phyloP scores from a whole-genome alignment of 2,113 vertebrate species.

The Calonectris borealis region DNA sequence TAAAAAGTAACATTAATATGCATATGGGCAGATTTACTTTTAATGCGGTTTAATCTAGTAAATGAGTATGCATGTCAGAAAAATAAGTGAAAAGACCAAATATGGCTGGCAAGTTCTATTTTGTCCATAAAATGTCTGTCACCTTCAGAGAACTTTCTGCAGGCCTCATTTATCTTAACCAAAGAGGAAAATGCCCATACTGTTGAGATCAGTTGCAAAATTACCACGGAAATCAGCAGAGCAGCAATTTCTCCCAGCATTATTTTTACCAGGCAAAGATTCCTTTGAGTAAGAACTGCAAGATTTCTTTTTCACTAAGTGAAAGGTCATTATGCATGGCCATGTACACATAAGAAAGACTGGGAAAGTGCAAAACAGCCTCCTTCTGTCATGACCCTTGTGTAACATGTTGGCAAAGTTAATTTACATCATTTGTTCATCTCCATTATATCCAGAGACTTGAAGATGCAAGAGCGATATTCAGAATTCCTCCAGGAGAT shows the following conservation, averaged over 20 bases:
- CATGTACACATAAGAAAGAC: not conserved
- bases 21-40: not conserved
- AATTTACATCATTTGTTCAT: not conserved
- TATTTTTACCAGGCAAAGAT: not conserved
- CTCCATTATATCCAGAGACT: not conserved
- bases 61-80: not conserved
- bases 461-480: not conserved
- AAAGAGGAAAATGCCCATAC: not conserved
- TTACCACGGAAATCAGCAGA: not conserved
- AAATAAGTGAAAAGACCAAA: not conserved
- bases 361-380: not conserved
- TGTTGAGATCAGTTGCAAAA: not conserved
- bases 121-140: not conserved
- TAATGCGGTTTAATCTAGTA: not conserved
- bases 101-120: not conserved
- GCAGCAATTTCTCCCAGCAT: not conserved
- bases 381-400: not conserved
- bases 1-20: not conserved
- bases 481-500: not conserved
- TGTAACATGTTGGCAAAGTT: not conserved
- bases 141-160: not conserved
- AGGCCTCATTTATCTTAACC: not conserved
- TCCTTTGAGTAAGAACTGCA: not conserved
- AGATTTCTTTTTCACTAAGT: not conserved
- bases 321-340: not conserved